phyloP scores from a whole-genome alignment of 2,113 vertebrate genomes.

The Phyllostomus discolor region DNA sequence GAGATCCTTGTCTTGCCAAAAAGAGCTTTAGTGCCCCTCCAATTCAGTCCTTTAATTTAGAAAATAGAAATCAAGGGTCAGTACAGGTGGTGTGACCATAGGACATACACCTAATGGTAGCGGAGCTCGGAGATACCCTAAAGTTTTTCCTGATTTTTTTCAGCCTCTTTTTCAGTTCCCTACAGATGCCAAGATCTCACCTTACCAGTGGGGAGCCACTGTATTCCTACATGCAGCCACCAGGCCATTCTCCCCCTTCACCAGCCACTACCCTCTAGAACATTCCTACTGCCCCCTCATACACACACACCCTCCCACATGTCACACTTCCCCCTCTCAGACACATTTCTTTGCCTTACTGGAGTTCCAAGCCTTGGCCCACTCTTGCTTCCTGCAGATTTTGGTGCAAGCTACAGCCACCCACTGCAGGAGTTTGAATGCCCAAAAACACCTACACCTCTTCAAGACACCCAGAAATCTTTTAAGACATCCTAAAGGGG shows the following conservation, averaged over 20 bases:
- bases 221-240: neutral
- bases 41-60: neutral
- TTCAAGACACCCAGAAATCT: neutral
- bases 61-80: neutral
- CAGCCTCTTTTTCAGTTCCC: neutral
- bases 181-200: neutral
- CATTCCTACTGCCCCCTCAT: no score
- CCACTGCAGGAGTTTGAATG: accelerated
- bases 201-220: accelerated
- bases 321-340: neutral
- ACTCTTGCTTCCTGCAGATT: neutral
- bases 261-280: no score
- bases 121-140: no score
- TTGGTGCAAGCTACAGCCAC: neutral
- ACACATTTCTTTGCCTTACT: neutral
- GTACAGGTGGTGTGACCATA: accelerated
- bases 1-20: neutral
- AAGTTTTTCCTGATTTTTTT: neutral
- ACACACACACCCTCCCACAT: neutral
- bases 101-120: accelerated
- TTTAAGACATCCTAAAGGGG: neutral
- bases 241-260: neutral
- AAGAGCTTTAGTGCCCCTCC: neutral
- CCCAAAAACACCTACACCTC: neutral
- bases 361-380: neutral